phyloP scores from a whole-genome alignment of 2,888 invertebrate species.

The Masnerella sp. region DNA sequence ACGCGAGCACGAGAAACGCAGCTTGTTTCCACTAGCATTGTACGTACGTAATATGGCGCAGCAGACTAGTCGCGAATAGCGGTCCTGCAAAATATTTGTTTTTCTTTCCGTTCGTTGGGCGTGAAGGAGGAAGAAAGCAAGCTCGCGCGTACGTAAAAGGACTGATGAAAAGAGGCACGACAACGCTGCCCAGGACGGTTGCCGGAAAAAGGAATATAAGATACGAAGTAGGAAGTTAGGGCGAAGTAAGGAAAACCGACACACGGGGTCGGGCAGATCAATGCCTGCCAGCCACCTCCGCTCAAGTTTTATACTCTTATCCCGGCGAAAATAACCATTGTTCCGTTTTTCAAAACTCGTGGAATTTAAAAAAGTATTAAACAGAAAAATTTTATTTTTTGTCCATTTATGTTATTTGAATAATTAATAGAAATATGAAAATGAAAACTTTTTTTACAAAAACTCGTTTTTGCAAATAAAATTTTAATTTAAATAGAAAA shows the following conservation, averaged over 20 bases:
- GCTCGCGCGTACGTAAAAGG: conserved; percentile 38
- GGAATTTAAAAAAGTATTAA: no score
- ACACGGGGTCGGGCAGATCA: conserved; percentile 71
- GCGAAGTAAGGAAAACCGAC: conserved; percentile 71
- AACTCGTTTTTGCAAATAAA: no score
- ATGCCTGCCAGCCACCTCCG: conserved; percentile 65
- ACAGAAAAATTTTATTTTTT: no score
- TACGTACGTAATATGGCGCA: conserved; percentile 26
- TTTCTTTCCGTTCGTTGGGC: conserved; percentile 38
- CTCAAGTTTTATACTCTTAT: conserved; percentile 59
- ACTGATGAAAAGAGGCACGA: conserved; percentile 41
- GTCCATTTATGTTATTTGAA: no score
- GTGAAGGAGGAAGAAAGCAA: conserved; percentile 47
- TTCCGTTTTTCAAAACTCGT: no score
- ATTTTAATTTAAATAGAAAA: no score
- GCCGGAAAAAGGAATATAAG: conserved; percentile 50
- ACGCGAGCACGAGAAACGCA: conserved; percentile 15
- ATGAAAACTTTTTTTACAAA: no score
- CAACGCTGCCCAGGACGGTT: conserved; percentile 50
- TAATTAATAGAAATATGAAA: no score
- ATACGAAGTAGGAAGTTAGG: conserved; percentile 62
- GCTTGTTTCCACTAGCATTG: conserved; percentile 1
- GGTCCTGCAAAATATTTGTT: conserved; percentile 35
- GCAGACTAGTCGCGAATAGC: conserved; percentile 23
- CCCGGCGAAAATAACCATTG: conserved; percentile 21